phyloP scores from a whole-genome alignment of 2,888 invertebrate genomes.

The Microchrysa polita region DNA sequence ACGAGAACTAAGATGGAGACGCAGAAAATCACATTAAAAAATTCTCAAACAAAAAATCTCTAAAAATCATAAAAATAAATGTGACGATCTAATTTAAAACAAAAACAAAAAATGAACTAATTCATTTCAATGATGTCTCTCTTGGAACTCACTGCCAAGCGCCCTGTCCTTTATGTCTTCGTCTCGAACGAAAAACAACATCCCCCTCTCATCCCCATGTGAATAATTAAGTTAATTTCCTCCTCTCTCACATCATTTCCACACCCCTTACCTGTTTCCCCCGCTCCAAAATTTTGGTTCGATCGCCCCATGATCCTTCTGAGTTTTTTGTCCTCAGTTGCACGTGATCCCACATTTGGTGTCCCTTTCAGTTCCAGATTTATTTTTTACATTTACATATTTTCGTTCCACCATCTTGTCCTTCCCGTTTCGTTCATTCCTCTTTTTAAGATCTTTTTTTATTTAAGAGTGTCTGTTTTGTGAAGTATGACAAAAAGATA shows the following conservation, averaged over 20 bases:
- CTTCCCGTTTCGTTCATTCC: conserved; percentile 31
- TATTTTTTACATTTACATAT: too few species aligned
- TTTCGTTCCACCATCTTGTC: background rate
- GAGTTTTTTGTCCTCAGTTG: conserved; percentile 13
- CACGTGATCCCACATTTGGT: background rate
- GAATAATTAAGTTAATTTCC: conserved; percentile 37
- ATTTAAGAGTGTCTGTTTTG: conserved; percentile 15
- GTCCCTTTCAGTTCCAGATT: background rate
- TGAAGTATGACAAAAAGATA: conserved; percentile 23
- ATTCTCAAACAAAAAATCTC: conserved; percentile 26
- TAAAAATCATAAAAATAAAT: conserved; percentile 42
- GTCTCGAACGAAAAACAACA: background rate
- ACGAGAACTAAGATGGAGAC: conserved; percentile 40
- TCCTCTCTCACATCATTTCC: background rate
- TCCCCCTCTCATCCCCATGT: conserved; percentile 17
- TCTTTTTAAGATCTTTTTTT: conserved; percentile 42
- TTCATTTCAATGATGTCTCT: conserved; percentile 43
- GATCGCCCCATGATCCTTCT: conserved; percentile 6
- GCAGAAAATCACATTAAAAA: conserved; percentile 6
- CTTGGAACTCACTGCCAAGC: conserved; percentile 44
- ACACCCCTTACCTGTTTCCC: background rate
- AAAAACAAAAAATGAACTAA: conserved; percentile 37
- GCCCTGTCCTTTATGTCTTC: conserved; percentile 14
- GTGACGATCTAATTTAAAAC: conserved; percentile 38
- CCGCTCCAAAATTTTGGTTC: conserved; percentile 9